Evolutionary conservation across 2,888 invertebrate genomes (phyloP).

Genomic region (Lithodes maja): DNA sequence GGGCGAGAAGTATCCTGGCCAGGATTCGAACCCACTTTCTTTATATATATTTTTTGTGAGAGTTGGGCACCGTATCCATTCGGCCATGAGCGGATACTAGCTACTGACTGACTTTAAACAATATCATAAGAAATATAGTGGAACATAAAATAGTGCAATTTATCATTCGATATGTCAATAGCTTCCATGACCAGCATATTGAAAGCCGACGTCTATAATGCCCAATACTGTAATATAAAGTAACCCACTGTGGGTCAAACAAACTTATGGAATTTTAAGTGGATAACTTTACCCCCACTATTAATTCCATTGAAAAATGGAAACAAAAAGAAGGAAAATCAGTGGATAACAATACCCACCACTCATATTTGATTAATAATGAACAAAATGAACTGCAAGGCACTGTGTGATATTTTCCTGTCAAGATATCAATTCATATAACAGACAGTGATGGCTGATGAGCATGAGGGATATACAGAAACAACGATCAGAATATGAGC

Average conservation of each 20-base stretch:
- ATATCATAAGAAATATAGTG: too few species aligned
- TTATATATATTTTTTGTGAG: too few species aligned
- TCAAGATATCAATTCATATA: neutral
- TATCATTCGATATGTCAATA: too few species aligned
- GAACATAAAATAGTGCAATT: too few species aligned
- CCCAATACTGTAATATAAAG: neutral
- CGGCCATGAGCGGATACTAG: too few species aligned
- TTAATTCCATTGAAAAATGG: neutral
- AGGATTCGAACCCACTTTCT: too few species aligned
- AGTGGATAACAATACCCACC: neutral
- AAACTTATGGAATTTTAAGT: conserved; percentile 7
- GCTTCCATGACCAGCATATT: neutral
- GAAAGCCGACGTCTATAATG: neutral
- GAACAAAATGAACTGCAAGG: neutral
- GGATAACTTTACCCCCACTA: neutral
- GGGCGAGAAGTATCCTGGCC: too few species aligned
- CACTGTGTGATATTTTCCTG: conserved; percentile 17
- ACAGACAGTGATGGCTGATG: neutral
- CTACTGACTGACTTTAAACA: too few species aligned
- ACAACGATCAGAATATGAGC: neutral
- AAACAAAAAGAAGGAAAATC: neutral
- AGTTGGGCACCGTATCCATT: too few species aligned
- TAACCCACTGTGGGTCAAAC: conserved; percentile 12
- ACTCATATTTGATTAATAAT: neutral
- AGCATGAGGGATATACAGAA: neutral